Conservation (phyloP, 2,888 invertebrate species). For the Lasioglossum pauxillum region DNA sequence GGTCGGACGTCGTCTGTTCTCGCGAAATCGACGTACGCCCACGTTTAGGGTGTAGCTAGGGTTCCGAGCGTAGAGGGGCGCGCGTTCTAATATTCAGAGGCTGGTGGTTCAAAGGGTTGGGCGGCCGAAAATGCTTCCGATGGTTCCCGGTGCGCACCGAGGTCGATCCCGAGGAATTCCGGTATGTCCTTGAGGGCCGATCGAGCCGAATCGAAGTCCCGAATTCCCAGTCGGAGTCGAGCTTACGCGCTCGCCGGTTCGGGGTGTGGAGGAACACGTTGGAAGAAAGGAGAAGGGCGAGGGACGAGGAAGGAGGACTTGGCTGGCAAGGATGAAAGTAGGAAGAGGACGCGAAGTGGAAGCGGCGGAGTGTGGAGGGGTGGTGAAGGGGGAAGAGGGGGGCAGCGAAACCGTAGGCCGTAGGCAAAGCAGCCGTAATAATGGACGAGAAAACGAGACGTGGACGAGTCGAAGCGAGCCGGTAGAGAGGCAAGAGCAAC, state of each 20-base stretch:
- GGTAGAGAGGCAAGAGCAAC: constrained; percentile 23
- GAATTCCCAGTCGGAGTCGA: constrained; percentile 54
- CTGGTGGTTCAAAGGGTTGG: constrained; percentile 42
- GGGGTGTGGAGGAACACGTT: background rate
- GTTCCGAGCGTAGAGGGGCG: too few species aligned
- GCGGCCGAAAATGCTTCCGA: constrained; percentile 40
- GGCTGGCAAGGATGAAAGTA: background rate
- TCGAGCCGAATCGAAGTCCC: constrained; percentile 64
- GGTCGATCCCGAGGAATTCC: constrained; percentile 51
- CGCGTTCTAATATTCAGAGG: constrained; percentile 47
- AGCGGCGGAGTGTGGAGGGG: background rate
- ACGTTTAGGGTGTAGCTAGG: background rate
- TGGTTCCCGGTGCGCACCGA: constrained; percentile 2
- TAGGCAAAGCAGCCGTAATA: constrained; percentile 79
- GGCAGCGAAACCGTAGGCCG: constrained; percentile 71
- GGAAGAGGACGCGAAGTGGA: constrained; percentile 12
- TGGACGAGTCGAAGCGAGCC: constrained; percentile 63
- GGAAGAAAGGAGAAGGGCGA: background rate
- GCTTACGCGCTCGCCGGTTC: constrained; percentile 27
- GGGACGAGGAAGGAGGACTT: background rate
- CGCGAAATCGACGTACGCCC: background rate
- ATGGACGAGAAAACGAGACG: constrained; percentile 76
- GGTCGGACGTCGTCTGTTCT: background rate
- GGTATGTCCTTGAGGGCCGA: constrained; percentile 63
- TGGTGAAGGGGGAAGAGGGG: constrained; percentile 22